Evolutionary conservation across 2,888 invertebrate species (phyloP).

Genomic region (Adineta ricciae): DNA sequence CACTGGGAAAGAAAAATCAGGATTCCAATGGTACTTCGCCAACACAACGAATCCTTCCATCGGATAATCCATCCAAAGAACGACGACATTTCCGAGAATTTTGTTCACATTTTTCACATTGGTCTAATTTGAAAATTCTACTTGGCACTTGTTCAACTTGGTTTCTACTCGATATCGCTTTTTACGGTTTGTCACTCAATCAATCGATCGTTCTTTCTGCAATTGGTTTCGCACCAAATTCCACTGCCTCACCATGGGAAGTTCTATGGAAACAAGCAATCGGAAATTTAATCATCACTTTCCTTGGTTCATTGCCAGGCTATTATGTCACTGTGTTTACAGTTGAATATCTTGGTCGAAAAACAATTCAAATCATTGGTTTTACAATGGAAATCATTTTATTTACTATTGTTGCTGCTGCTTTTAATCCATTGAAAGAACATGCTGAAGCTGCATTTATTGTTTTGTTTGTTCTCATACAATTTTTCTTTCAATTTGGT

Average conservation of each 20-base stretch:
- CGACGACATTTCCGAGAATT: not conserved
- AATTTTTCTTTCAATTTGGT: constrained; percentile 32
- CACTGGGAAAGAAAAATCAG: not conserved
- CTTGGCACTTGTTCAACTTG: constrained; percentile 29
- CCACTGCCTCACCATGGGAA: constrained; percentile 22
- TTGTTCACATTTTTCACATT: constrained; percentile 27
- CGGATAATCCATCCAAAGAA: not conserved
- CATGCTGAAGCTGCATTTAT: constrained; percentile 16
- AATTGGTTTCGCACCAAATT: constrained; percentile 23
- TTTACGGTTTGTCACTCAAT: constrained; percentile 29
- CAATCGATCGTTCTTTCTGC: constrained; percentile 21
- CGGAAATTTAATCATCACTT: constrained; percentile 29
- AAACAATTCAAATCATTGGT: constrained; percentile 27
- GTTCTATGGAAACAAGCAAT: constrained; percentile 25
- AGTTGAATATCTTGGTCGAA: constrained; percentile 22
- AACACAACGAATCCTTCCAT: not conserved
- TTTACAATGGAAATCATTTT: constrained; percentile 21
- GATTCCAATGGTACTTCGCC: not conserved
- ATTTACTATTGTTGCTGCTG: constrained; percentile 23
- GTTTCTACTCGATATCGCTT: constrained; percentile 29
- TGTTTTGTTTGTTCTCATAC: constrained; percentile 18
- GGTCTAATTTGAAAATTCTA: constrained; percentile 28
- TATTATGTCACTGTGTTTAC: constrained; percentile 27
- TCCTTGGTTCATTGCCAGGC: constrained; percentile 28
- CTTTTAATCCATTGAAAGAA: not conserved